Evolutionary conservation across 2,113 vertebrate species (phyloP).

Genomic region (Theristicus caerulescens): DNA sequence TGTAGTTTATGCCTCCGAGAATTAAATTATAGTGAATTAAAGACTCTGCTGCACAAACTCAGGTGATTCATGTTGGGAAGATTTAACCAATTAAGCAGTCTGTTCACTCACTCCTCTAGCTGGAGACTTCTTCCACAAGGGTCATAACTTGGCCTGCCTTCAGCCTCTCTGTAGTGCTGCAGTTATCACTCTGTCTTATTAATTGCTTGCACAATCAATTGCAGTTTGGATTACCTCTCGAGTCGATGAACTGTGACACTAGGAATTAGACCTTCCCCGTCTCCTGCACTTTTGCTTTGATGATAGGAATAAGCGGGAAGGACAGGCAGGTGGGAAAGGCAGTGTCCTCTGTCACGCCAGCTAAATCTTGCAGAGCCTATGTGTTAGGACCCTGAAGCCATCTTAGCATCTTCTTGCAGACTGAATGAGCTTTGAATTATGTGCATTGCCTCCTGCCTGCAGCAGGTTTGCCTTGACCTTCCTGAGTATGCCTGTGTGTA

Average conservation of each 20-base stretch:
- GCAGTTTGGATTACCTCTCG: slow-evolving; percentile 1
- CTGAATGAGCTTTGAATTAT: background rate
- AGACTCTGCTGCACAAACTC: slow-evolving; percentile 30
- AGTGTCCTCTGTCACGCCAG: background rate
- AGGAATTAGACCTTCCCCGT: background rate
- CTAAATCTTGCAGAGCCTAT: background rate
- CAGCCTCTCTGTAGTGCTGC: background rate
- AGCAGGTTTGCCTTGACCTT: background rate
- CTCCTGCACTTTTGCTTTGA: background rate
- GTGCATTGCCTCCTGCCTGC: background rate
- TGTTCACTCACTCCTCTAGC: background rate
- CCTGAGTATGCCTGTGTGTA: background rate
- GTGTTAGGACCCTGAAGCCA: background rate
- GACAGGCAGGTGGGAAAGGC: background rate
- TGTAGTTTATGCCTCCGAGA: background rate
- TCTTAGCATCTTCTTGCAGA: background rate
- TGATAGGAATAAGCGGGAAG: background rate
- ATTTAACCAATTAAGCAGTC: background rate
- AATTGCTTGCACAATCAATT: slow-evolving; percentile 47
- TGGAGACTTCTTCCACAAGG: background rate
- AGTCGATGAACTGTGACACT: background rate
- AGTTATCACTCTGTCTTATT: slow-evolving; percentile 33
- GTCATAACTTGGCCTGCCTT: slow-evolving; percentile 28
- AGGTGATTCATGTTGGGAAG: slow-evolving; percentile 41
- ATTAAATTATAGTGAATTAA: slow-evolving; percentile 59